A percentile compares a stretch with the other conserved stretches of the same genome.
Conservation (phyloP, 2,888 invertebrate species). For the Petrolisthes cinctipes region DNA sequence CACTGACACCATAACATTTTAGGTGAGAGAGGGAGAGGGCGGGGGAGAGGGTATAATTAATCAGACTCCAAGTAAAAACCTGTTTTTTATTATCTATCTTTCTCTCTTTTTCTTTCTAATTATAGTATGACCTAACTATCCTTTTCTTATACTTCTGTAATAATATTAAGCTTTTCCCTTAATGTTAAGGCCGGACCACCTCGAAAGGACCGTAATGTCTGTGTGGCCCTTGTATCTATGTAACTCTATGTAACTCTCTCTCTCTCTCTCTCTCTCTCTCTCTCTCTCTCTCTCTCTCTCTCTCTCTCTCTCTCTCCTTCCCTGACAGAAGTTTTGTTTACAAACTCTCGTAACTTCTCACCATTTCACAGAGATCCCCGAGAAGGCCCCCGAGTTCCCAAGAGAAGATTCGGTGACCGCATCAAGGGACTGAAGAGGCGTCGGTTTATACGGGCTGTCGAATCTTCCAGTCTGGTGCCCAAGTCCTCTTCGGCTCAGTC, state of each 20-base stretch:
- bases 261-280: neutral
- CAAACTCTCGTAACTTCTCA: conserved; percentile 16
- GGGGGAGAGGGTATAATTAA: neutral
- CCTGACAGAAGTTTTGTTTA: neutral
- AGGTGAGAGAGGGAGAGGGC: neutral
- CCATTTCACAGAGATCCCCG: conserved; percentile 55
- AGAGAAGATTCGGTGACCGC: conserved; percentile 49
- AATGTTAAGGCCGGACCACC: neutral
- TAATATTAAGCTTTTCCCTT: neutral
- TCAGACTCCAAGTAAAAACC: neutral
- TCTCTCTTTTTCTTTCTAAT: conserved; percentile 31
- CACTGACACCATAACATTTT: too few relatives aligned
- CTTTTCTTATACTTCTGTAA: neutral
- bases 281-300: conserved; percentile 13
- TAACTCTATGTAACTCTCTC: neutral
- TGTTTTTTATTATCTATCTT: neutral
- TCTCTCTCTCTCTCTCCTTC: conserved; percentile 23
- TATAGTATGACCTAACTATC: neutral
- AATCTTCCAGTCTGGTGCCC: neutral
- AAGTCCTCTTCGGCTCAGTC: neutral
- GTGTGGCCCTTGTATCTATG: neutral
- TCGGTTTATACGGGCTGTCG: conserved; percentile 40
- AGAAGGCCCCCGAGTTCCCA: conserved; percentile 50
- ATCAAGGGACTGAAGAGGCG: conserved; percentile 41
- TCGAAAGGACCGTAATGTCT: neutral